Evolutionary conservation across 2,113 vertebrate species (phyloP), one percentile per base, ranked within the genome.

Genomic region (Alosa alosa): DNA sequence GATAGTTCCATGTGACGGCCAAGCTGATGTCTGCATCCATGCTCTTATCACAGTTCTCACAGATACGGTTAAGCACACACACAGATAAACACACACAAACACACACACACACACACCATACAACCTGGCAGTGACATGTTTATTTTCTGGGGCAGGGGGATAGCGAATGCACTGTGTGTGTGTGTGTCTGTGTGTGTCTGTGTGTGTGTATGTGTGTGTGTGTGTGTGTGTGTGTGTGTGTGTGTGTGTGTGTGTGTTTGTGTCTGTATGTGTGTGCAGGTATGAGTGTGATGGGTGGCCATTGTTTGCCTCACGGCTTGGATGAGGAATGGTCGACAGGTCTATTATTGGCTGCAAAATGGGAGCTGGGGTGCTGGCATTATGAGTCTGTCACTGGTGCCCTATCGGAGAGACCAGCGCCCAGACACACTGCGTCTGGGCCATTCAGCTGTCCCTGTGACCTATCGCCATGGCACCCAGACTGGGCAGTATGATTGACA

Each of bases 251-350:
- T 17, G 50, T 52, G 50, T 52, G 50, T 52, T 31, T 31, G 31
- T 31, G 31, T 31, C 31, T 31, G 31, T 31, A 31, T 31, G 13
- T 55, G 52, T 55, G 52, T 55, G 52, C 15, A 17, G 31, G 6
- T 82, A 55, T 18, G 81, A 52, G 84, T 86, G 44, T 75, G 36
- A 81, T 82, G 68, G 81, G 45, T 72, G 84, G 83, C 85, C 85
- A 86, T 89, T 89, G 86, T 89, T 64, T 83, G 85, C 84, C 81
- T 41, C n/a, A 78, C 86, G 82, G 85, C 44, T 72, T 57, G 86
- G 85, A 89, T 86, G 85, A 86, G 82, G 83, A 36, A 25, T 64
- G 55, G 75, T 83, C 31, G 89, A 86, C 87, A 85, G 85, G 83
- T 86, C 39, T 82, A 82, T 86, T 88, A 88, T 86, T 84, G 57